Conservation (phyloP, 2,797 vertebrate species). For the Enteromius paludinosus region DNA sequence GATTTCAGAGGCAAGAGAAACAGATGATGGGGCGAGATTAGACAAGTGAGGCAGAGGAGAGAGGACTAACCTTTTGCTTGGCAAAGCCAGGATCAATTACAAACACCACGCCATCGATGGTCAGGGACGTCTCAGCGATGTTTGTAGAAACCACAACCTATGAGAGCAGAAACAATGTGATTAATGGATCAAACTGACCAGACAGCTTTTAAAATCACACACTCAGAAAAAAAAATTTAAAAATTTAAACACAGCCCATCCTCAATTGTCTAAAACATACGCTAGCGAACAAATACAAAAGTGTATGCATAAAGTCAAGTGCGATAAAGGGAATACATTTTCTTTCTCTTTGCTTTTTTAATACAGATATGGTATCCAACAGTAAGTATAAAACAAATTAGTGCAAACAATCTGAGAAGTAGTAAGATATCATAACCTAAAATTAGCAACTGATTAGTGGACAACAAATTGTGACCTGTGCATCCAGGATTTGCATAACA, state of each 20-base stretch:
- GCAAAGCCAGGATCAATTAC: constrained; percentile 99
- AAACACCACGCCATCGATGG: constrained; percentile 96
- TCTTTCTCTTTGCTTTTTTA: no score
- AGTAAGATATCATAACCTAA: not conserved
- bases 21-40: constrained; percentile 77
- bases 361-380: not conserved
- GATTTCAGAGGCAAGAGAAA: constrained; percentile 75
- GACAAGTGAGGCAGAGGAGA: constrained; percentile 53
- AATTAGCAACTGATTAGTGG: not conserved
- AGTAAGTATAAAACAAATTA: not conserved
- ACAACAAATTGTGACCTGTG: not conserved
- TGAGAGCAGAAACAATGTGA: constrained; percentile 60
- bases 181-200: constrained; percentile 27
- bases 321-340: no score
- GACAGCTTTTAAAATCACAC: not conserved
- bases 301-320: not conserved
- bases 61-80: constrained; percentile 91
- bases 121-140: constrained; percentile 97
- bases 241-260: not conserved
- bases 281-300: no score
- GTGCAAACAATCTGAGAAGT: not conserved
- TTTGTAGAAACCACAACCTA: constrained; percentile 98
- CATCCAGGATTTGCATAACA: not conserved
- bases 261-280: not conserved
- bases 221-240: not conserved